Evolutionary conservation across 2,797 vertebrate genomes (phyloP).

Genomic region (Centropyge bicolor): DNA sequence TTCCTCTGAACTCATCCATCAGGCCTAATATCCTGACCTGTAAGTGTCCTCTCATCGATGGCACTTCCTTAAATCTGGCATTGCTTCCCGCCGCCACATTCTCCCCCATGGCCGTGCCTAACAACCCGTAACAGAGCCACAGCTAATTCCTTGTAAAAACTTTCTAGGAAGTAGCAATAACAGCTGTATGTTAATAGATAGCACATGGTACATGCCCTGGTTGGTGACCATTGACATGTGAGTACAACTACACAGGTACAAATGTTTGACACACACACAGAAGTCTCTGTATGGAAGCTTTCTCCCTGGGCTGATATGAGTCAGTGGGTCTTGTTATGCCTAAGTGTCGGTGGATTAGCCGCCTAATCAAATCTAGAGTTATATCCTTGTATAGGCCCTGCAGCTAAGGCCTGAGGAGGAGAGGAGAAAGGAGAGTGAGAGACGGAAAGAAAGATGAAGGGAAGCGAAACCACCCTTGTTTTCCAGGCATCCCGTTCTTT

Average conservation of each 20-base stretch:
- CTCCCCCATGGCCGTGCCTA: constrained; percentile 48
- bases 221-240: constrained; percentile 67
- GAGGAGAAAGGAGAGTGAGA: constrained; percentile 8
- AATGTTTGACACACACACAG: constrained; percentile 44
- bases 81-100: constrained; percentile 32
- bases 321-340: constrained; percentile 53
- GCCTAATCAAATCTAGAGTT: constrained; percentile 63
- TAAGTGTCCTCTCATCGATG: constrained; percentile 50
- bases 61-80: constrained; percentile 66
- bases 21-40: constrained; percentile 58
- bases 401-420: constrained; percentile 33
- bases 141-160: constrained; percentile 80
- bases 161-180: constrained; percentile 70
- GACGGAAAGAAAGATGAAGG: constrained; percentile 49
- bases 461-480: constrained; percentile 67
- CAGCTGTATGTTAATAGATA: constrained; percentile 78
- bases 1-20: constrained; percentile 66
- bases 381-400: constrained; percentile 38
- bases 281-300: constrained; percentile 33
- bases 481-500: constrained; percentile 65
- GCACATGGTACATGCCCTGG: constrained; percentile 73
- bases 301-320: constrained; percentile 34
- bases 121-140: constrained; percentile 67
- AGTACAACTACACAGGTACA: constrained; percentile 55
- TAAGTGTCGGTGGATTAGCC: constrained; percentile 50